A percentile compares a stretch with the other conserved stretches of the same genome.
These are phyloP conservation scores for Aradophagus sp. DNA, from an alignment of 1,140 invertebrate genomes.

Conservation along the genomic window DNA sequence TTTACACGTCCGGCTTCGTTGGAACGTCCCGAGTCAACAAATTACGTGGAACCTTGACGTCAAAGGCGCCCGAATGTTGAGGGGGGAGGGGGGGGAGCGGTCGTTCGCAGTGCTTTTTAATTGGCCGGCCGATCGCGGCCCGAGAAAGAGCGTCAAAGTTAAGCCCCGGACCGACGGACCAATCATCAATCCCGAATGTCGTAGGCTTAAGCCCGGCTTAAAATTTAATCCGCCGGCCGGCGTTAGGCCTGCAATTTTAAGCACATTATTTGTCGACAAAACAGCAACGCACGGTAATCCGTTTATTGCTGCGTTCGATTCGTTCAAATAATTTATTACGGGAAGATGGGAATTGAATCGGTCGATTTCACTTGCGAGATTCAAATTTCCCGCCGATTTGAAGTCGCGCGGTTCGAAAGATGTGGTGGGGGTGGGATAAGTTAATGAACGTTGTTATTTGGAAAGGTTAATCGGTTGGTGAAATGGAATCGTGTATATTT, in stretches of 20 bases:
- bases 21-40: too few relatives aligned
- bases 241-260: conserved; percentile 56
- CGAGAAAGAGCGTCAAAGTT: conserved; percentile 32
- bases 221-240: conserved; percentile 56
- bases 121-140: conserved; percentile 11
- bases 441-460: too few relatives aligned
- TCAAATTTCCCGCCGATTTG: too few relatives aligned
- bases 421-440: too few relatives aligned
- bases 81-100: too few relatives aligned
- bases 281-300: conserved; percentile 35
- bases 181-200: conserved; percentile 55
- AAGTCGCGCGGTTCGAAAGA: too few relatives aligned
- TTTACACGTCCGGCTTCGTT: conserved; percentile 34
- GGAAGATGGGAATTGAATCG: too few relatives aligned
- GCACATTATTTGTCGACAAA: conserved; percentile 57
- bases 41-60: conserved; percentile 7
- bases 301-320: too few relatives aligned
- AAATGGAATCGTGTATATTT: too few relatives aligned
- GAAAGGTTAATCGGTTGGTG: too few relatives aligned
- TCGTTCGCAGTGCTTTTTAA: conserved; percentile 46
- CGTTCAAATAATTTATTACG: too few relatives aligned
- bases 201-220: conserved; percentile 47
- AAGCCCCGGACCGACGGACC: conserved; percentile 35
- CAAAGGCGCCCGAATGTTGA: conserved; percentile 39
- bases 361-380: too few relatives aligned